These are phyloP conservation scores for Euphydryas editha DNA, from an alignment of 2,888 invertebrate species.

Conservation along the genomic window DNA sequence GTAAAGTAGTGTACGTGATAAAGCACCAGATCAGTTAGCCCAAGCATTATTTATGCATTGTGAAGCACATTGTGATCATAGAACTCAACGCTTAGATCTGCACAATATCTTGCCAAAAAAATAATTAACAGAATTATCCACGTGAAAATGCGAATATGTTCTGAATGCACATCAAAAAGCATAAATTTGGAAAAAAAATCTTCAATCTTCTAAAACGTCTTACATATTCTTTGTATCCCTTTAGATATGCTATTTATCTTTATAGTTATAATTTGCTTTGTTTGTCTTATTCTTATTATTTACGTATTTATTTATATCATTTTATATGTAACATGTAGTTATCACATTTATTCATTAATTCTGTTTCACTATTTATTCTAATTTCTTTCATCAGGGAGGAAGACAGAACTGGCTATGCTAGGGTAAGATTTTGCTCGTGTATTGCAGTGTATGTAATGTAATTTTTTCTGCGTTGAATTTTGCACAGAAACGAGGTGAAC, in stretches of 20 bases:
- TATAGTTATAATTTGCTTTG: slow-evolving; percentile 31
- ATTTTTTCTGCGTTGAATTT: slow-evolving; percentile 61
- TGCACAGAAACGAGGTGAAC: slow-evolving; percentile 47
- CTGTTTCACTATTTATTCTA: slow-evolving; percentile 56
- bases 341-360: slow-evolving; percentile 51
- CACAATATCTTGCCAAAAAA: slow-evolving; percentile 29
- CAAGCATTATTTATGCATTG: slow-evolving; percentile 67
- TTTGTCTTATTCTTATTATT: slow-evolving; percentile 23
- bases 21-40: slow-evolving; percentile 59
- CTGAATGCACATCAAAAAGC: slow-evolving; percentile 69
- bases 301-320: slow-evolving; percentile 43
- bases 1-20: slow-evolving; percentile 55
- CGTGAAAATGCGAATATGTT: slow-evolving; percentile 58
- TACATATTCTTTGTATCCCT: slow-evolving; percentile 20
- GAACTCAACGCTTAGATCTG: slow-evolving; percentile 33
- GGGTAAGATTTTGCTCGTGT: slow-evolving; percentile 81
- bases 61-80: slow-evolving; percentile 45
- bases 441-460: slow-evolving; percentile 71
- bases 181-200: slow-evolving; percentile 15
- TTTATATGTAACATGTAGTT: slow-evolving; percentile 46
- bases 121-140: slow-evolving; percentile 24
- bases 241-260: slow-evolving; percentile 31
- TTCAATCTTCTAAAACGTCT: slow-evolving; percentile 13
- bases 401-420: slow-evolving; percentile 83
- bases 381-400: slow-evolving; percentile 84